Base-by-base conservation (phyloP, 2,888 invertebrate species). In the Punctoribates punctum region DNA sequence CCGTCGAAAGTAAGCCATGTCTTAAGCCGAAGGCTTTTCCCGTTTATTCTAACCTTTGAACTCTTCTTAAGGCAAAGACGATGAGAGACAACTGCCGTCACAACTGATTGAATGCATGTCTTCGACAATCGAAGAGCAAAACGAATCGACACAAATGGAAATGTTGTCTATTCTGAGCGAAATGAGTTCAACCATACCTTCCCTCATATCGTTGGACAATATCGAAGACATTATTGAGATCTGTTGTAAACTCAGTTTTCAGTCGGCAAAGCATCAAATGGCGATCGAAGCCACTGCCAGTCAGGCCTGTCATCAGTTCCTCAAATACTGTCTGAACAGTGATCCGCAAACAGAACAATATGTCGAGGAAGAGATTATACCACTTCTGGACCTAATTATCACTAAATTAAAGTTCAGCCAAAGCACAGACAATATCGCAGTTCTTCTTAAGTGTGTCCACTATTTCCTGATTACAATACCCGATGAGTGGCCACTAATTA, bases 211-310 rank as follows among this genome's bases (percentile, higher is more conserved):
- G 2, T 17, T 54, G 15, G 72, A 67, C 23, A 51, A 72, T 57
- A 51, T 75, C 20, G 46, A 25, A 54, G 60, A 34, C n/a, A 67
- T 75, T 11, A 42, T 67, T n/a, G 60, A 75, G 20, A 75, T 75
- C 23, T 75, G 75, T 48, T 72, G 70, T 51, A 38, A 70, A 70
- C 46, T 70, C 3, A 70, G 20, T 11, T 17, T 34, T 42, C 62
- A 62, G 5, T 62, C 62, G n/a, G 1, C n/a, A 20, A 20, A 70
- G 6, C 34, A 70, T 70, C 42, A 42, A 42, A 42, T 70, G 38
- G 73, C 73, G 8, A 76, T 76, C 73, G 48, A 76, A 25, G 13
- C 72, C 38, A 76, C 76, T 9, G 76, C 57, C 54, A 62, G 76
- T 42, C 76, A 76, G 42, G 54, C 57, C 17, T 76, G 76, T 20